These are phyloP conservation scores for Acrobasis suavella DNA, from an alignment of 2,888 invertebrate species.

Conservation along the genomic window DNA sequence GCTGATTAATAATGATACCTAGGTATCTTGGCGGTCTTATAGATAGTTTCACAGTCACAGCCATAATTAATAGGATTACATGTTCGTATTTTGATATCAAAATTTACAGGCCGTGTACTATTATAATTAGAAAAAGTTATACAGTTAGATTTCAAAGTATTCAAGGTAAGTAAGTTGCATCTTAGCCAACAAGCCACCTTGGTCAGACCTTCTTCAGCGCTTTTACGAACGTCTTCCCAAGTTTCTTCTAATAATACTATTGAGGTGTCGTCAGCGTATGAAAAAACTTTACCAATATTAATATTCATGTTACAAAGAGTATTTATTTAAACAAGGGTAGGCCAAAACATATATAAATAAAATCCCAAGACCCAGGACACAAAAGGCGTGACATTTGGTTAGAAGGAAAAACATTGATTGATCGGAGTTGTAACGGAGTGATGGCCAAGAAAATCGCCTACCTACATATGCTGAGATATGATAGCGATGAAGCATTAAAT, in stretches of 20 bases:
- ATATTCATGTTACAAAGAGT: constrained; percentile 9
- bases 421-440: no score
- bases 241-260: constrained; percentile 4
- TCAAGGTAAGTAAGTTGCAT: constrained; percentile 7
- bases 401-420: no score
- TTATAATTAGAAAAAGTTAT: constrained; percentile 1
- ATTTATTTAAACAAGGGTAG: background rate
- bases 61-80: background rate
- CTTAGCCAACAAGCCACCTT: constrained; percentile 3
- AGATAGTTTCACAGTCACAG: background rate
- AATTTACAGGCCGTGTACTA: background rate
- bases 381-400: no score
- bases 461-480: no score
- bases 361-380: no score
- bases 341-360: background rate
- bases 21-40: background rate
- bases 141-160: background rate
- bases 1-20: no score
- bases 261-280: constrained; percentile 17
- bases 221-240: constrained; percentile 10
- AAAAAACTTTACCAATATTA: constrained; percentile 1
- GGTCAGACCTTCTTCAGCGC: constrained; percentile 11
- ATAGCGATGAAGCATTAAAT: background rate
- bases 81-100: background rate
- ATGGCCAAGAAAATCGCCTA: no score